Conservation (phyloP, 1,140 invertebrate genomes). For the Drosophila tropicalis region DNA sequence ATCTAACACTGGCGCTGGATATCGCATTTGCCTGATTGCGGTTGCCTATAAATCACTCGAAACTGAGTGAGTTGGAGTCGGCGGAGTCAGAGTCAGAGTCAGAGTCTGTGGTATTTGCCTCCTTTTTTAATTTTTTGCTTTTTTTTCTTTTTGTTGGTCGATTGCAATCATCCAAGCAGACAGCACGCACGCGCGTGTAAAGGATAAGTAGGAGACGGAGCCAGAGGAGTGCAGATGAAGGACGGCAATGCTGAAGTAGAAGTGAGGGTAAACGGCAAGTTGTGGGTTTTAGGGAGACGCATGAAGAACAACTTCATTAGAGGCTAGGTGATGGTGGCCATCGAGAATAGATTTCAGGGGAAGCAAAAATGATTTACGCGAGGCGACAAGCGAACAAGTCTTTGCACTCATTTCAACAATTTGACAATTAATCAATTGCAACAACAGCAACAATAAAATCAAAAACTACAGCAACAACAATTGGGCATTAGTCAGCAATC, state of each 20-base stretch:
- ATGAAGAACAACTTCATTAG: slow-evolving; percentile 70
- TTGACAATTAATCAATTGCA: slow-evolving; percentile 80
- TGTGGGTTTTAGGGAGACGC: neutral
- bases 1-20: slow-evolving; percentile 73
- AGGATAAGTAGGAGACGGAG: slow-evolving; percentile 32
- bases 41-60: slow-evolving; percentile 70
- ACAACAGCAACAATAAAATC: slow-evolving; percentile 52
- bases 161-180: slow-evolving; percentile 74
- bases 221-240: no score
- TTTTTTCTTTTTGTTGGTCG: slow-evolving; percentile 49
- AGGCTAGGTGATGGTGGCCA: neutral
- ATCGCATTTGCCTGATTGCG: slow-evolving; percentile 75
- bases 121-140: neutral
- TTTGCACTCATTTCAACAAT: slow-evolving; percentile 81
- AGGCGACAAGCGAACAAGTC: slow-evolving; percentile 71
- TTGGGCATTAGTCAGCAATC: slow-evolving; percentile 70
- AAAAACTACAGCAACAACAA: slow-evolving; percentile 36
- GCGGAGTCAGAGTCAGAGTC: slow-evolving; percentile 3
- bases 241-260: neutral
- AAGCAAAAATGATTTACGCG: slow-evolving; percentile 76
- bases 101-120: slow-evolving; percentile 32
- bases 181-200: slow-evolving; percentile 77
- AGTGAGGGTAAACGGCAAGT: neutral
- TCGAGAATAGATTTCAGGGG: slow-evolving; percentile 31
- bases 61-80: slow-evolving; percentile 53